Evolutionary conservation across 2,113 vertebrate genomes (phyloP).

Genomic region (Nannospalax galili): DNA sequence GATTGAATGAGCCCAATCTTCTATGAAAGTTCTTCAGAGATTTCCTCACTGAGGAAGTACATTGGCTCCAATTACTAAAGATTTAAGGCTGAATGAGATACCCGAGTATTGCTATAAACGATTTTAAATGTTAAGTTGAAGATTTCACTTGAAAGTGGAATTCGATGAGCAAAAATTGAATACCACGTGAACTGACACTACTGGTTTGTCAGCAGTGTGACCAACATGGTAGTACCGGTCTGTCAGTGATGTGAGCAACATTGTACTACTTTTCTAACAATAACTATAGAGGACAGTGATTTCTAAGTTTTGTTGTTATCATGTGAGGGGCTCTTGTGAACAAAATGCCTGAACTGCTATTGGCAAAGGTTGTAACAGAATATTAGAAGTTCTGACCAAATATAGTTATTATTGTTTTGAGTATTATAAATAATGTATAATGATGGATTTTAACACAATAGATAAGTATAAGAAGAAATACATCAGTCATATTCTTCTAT

Average conservation of each 20-base stretch:
- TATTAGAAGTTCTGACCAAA: slow-evolving; percentile 32
- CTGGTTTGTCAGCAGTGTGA: not conserved
- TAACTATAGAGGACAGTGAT: not conserved
- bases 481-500: not conserved
- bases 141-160: not conserved
- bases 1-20: not conserved
- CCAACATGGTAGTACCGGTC: not conserved
- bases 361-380: not conserved
- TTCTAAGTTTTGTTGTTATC: not conserved
- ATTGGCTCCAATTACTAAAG: not conserved
- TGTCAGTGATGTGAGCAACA: not conserved
- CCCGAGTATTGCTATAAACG: not conserved
- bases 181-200: not conserved
- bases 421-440: not conserved
- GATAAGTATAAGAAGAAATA: not conserved
- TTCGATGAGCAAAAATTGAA: not conserved
- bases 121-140: slow-evolving; percentile 12
- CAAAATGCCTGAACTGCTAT: not conserved
- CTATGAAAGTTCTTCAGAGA: not conserved
- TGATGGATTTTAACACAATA: not conserved
- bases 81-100: not conserved
- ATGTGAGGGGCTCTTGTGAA: not conserved
- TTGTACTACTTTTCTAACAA: not conserved
- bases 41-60: not conserved
- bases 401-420: not conserved